Base-by-base conservation (phyloP, 2,113 vertebrate genomes). In the Abramis brama region DNA sequence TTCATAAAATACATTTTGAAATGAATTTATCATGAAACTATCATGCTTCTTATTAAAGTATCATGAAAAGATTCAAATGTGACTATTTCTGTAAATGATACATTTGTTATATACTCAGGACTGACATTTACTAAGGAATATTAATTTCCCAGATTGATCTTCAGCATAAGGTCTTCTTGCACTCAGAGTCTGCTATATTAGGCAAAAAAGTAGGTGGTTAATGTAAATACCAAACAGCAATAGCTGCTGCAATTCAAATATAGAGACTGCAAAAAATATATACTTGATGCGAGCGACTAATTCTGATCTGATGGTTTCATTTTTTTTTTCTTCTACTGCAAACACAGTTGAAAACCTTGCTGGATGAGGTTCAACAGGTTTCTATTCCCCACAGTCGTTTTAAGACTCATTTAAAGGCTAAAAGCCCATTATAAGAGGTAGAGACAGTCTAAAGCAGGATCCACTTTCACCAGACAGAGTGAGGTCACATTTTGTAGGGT, bases 41-140 rank as follows among this genome's bases (percentile, higher is more conserved):
- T 27, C 15, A 2, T 33, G 27, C 52, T 68, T 68, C 1, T 33
- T 68, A 36, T 19, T 70, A 70, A 70, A 70, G 30, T 70, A 8
- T 17, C 27, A 70, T 70, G 13, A 47, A 19, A 11, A 5, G 39
- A 25, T 21, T 17, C 27, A 30, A 78, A 81, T 66, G 1, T 30
- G 25, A 47, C 23, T 43, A 47, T 45, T 66, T 81, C 12, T 62
- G 25, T 77, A 33, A 6, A 78, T 11, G 0, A 21, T 33, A 68
- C 9, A 13, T 30, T 55, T 82, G 43, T 9, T 43, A 43, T 36
- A 6, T 25, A 73, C 21, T 43, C 13, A 76, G 15, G 21, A 57
- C 19, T 73, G 82, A 73, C 68, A 59, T 83, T 83, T 83, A 36
- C 66, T 36, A n/a, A 70, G 45, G 23, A 55, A 59, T 21, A 73